Percentiles rank a stretch among this genome's conserved stretches.
These are phyloP conservation scores for Thermophis baileyi DNA, from an alignment of 2,113 vertebrate species.

Conservation along the genomic window DNA sequence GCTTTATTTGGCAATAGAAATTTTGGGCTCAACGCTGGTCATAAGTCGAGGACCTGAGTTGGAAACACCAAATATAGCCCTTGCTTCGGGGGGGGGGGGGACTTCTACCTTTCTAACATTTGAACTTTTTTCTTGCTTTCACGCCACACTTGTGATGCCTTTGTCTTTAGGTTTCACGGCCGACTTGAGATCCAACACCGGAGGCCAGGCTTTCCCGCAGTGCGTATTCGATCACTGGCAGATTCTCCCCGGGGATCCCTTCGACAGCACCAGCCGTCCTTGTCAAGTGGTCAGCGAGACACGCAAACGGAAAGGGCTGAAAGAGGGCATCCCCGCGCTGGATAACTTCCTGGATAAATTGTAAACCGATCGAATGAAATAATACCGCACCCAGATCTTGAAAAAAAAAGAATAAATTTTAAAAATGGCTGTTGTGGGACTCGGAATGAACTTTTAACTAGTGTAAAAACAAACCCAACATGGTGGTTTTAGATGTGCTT, in stretches of 20 bases:
- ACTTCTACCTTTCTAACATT: background rate
- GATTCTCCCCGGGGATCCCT: constrained; percentile 85
- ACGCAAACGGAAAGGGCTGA: constrained; percentile 91
- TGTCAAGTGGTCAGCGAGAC: constrained; percentile 79
- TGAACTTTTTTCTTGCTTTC: background rate
- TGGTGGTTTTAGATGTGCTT: background rate
- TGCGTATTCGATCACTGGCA: constrained; percentile 98
- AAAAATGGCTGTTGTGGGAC: constrained; percentile 12
- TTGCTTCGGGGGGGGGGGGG: no score
- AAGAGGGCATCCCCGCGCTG: constrained; percentile 86
- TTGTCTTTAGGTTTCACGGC: constrained; percentile 84
- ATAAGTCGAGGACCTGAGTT: background rate
- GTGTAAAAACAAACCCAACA: background rate
- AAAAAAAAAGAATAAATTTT: constrained; percentile 1
- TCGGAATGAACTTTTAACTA: constrained; percentile 31
- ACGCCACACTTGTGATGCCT: background rate
- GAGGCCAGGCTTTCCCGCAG: constrained; percentile 94
- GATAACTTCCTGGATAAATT: constrained; percentile 97
- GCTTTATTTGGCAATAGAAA: background rate
- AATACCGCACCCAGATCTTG: background rate
- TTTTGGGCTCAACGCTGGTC: fast-evolving
- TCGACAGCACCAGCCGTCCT: constrained; percentile 73
- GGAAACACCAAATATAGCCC: background rate
- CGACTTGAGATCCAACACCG: constrained; percentile 88
- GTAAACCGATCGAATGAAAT: constrained; percentile 57